phyloP scores from a whole-genome alignment of 2,888 invertebrate species.

The Rhamphomyia laevipes region DNA sequence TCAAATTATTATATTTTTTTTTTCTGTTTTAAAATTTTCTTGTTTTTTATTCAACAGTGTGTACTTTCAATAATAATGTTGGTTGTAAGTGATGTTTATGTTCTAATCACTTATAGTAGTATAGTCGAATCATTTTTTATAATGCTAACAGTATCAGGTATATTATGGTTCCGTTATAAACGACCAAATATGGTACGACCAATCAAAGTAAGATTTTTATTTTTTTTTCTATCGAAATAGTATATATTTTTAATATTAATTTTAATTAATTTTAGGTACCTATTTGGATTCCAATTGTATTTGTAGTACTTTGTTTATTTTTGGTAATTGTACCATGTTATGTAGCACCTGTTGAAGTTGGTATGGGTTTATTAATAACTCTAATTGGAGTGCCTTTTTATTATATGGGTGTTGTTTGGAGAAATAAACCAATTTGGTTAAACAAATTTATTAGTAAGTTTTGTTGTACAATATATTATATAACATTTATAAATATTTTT shows the following conservation, averaged over 20 bases:
- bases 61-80: slow-evolving; percentile 74
- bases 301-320: slow-evolving; percentile 65
- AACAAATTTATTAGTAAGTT: slow-evolving; percentile 47
- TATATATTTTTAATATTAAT: background rate
- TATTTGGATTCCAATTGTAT: slow-evolving; percentile 61
- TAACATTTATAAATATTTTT: background rate
- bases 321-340: slow-evolving; percentile 67
- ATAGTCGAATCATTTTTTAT: slow-evolving; percentile 91
- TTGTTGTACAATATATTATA: background rate
- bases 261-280: slow-evolving; percentile 44
- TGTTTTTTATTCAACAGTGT: slow-evolving; percentile 48
- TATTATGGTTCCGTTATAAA: slow-evolving; percentile 72
- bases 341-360: slow-evolving; percentile 67
- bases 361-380: slow-evolving; percentile 67
- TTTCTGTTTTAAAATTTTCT: background rate
- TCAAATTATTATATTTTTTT: no score
- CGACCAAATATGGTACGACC: slow-evolving; percentile 68
- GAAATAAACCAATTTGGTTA: slow-evolving; percentile 51
- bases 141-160: slow-evolving; percentile 71
- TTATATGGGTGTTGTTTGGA: slow-evolving; percentile 56
- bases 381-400: slow-evolving; percentile 76
- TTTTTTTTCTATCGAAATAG: background rate
- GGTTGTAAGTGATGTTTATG: slow-evolving; percentile 69
- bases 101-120: slow-evolving; percentile 81
- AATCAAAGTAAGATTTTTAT: slow-evolving; percentile 53